phyloP scores from a whole-genome alignment of 2,888 invertebrate genomes.

The Leucophenga montana region DNA sequence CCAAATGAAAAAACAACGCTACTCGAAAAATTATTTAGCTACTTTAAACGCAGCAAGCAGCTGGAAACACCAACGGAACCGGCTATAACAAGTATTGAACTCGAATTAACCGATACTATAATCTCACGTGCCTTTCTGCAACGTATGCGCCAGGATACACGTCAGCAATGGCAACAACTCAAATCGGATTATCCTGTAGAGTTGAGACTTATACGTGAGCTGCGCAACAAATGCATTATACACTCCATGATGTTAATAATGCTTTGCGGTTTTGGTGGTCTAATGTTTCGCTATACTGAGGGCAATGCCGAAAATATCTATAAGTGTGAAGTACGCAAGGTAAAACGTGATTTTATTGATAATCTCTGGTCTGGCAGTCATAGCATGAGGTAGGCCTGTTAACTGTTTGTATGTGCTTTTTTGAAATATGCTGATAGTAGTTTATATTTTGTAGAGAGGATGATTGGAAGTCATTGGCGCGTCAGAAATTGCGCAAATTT shows the following conservation, averaged over 20 bases:
- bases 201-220: constrained; percentile 74
- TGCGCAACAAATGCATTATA: constrained; percentile 80
- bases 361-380: constrained; percentile 87
- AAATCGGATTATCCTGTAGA: constrained; percentile 77
- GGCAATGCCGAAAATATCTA: constrained; percentile 89
- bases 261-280: constrained; percentile 85
- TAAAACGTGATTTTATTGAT: constrained; percentile 89
- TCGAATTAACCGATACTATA: constrained; percentile 21
- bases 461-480: constrained; percentile 90
- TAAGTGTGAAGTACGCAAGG: constrained; percentile 90
- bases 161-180: constrained; percentile 76
- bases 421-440: neutral
- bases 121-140: constrained; percentile 66
- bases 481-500: constrained; percentile 85
- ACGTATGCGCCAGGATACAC: constrained; percentile 73
- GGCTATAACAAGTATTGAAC: neutral
- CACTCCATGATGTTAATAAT: constrained; percentile 81
- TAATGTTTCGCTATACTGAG: constrained; percentile 87
- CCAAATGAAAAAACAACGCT: neutral
- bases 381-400: constrained; percentile 76
- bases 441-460: constrained; percentile 79
- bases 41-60: constrained; percentile 33
- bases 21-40: constrained; percentile 20
- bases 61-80: constrained; percentile 5
- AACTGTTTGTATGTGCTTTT: neutral